A percentile compares a stretch with the other conserved stretches of the same genome.
Conservation (phyloP, 2,888 invertebrate genomes). For the Sisyra terminalis region DNA sequence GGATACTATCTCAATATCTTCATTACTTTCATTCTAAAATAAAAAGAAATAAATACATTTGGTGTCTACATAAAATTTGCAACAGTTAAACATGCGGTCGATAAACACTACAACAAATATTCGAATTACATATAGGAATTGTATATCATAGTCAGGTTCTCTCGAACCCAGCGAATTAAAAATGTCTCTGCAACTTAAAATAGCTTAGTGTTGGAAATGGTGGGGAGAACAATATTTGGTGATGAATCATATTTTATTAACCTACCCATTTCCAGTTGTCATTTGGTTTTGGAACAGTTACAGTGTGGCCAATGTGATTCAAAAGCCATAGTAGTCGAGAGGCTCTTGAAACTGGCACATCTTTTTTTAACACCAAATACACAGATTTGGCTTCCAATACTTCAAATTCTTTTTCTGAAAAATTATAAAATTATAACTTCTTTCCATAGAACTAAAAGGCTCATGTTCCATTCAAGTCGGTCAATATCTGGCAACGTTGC, state of each 20-base stretch:
- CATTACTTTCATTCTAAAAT: slow-evolving; percentile 23
- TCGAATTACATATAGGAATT: background rate
- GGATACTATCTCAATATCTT: slow-evolving; percentile 45
- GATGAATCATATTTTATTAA: slow-evolving; percentile 1
- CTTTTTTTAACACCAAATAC: slow-evolving; percentile 49
- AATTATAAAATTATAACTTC: too few relatives aligned
- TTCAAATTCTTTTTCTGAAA: background rate
- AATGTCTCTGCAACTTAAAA: too few relatives aligned
- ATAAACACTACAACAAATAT: background rate
- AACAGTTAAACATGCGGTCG: too few relatives aligned
- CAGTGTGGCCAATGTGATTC: slow-evolving; percentile 41
- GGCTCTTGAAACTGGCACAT: slow-evolving; percentile 54
- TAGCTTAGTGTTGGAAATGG: too few relatives aligned
- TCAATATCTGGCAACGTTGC: too few relatives aligned
- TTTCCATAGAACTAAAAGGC: too few relatives aligned
- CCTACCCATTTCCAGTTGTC: slow-evolving; percentile 20
- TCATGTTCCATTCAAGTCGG: too few relatives aligned
- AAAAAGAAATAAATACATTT: background rate
- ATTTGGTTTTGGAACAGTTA: slow-evolving; percentile 28
- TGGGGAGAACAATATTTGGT: too few relatives aligned
- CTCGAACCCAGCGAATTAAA: too few relatives aligned
- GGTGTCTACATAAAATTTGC: too few relatives aligned
- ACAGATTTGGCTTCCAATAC: slow-evolving; percentile 43
- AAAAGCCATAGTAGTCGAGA: slow-evolving; percentile 60
- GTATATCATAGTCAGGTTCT: too few relatives aligned